Evolutionary conservation across 2,888 invertebrate genomes (phyloP), one percentile per base, ranked within the genome.

Genomic region (Pristionchus entomophagus): DNA sequence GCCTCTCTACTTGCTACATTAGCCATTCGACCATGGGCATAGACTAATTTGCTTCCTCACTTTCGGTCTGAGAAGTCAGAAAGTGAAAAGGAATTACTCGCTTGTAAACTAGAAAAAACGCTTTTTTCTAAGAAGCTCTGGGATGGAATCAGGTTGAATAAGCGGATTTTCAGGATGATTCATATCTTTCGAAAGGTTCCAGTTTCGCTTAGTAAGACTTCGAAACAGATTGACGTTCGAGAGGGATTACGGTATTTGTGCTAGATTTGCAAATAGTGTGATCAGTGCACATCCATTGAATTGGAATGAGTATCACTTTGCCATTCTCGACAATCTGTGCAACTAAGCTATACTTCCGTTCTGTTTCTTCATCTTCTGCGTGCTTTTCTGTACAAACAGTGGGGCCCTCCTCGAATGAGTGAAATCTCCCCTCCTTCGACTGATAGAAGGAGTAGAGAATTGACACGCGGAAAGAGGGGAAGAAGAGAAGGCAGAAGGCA

Each of bases 351-450:
- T 41, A n/a, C 45, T 73, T 41, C 59, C 73, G 73, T 41, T 73
- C 45, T 73, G 73, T 45, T 73, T 73, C 73, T 73, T 73, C 73
- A 73, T 73, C 73, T 73, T 73, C 38, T 73, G 73, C 73, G 73
- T 73, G 73, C 73, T 73, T 73, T 73, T 73, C 73, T 73, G 73
- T 73, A 73, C 73, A 73, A 73, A 73, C 73, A 73, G 73, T 73
- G 73, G 56, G n/a, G n/a, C n/a, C n/a, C n/a, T n/a, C n/a, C n/a
- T n/a, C 56, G 56, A 73, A 73, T 73, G 73, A 73, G 73, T 73
- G 73, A 73, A 73, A 73, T 73, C 73, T 73, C 73, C 26, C 73
- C 73, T 73, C 73, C 73, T 73, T 73, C 73, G 73, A 80, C 78
- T 80, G 78, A 80, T 80, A 80, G 78, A 51, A 82, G 80, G 56